Conservation (phyloP, 2,113 vertebrate genomes). For the Asarcornis scutulata region DNA sequence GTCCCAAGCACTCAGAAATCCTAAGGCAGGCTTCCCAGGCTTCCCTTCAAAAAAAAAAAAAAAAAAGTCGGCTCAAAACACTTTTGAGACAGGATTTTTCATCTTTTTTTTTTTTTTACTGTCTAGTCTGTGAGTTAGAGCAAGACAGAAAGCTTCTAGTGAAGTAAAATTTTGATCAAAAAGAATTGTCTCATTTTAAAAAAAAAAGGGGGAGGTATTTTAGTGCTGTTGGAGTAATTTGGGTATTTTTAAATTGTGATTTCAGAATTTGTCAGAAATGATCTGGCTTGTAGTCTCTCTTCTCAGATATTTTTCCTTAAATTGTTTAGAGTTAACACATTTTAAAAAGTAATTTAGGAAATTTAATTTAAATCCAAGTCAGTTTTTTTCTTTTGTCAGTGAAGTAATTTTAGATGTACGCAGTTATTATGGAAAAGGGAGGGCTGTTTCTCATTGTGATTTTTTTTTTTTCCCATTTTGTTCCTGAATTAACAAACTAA, state of each 20-base stretch:
- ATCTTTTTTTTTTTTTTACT: constrained; percentile 26
- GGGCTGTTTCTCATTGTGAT: neutral
- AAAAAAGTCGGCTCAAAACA: neutral
- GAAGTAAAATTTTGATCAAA: neutral
- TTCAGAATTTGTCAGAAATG: constrained; percentile 14
- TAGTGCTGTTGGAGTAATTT: constrained; percentile 9
- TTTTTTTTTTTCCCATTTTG: neutral
- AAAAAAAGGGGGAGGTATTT: neutral
- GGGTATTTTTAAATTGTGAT: constrained; percentile 17
- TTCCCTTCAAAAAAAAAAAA: neutral
- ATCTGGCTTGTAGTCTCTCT: neutral
- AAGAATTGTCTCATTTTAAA: neutral
- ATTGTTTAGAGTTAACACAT: constrained; percentile 21
- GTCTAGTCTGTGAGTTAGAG: neutral
- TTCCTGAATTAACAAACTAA: neutral
- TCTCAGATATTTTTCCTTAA: constrained; percentile 45
- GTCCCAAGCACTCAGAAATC: neutral
- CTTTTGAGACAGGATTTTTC: neutral
- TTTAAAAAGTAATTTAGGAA: neutral
- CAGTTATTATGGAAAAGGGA: neutral
- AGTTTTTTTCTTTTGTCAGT: neutral
- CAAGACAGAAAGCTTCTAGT: neutral
- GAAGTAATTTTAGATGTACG: neutral
- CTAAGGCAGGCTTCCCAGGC: neutral
- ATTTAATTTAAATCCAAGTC: neutral